Conservation (phyloP, 2,113 vertebrate species). For the Pituophis catenifer region DNA sequence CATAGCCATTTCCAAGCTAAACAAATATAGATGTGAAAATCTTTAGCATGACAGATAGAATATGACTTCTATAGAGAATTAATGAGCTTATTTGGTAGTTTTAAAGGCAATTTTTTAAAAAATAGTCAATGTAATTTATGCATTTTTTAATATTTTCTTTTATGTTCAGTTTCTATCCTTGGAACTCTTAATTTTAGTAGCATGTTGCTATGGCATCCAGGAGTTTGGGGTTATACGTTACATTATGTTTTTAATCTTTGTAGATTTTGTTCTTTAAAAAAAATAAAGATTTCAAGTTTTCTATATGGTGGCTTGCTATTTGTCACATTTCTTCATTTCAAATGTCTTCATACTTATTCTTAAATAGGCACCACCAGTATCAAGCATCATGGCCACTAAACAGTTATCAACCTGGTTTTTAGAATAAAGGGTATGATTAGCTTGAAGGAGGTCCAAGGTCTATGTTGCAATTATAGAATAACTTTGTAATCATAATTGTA, state of each 20-base stretch:
- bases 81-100: background rate
- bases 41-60: background rate
- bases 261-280: background rate
- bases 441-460: background rate
- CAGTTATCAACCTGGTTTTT: background rate
- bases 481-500: too few species aligned
- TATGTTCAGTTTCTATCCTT: conserved; percentile 41
- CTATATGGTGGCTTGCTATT: background rate
- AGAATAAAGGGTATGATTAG: background rate
- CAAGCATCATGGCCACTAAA: background rate
- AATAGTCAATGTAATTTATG: conserved; percentile 4
- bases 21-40: background rate
- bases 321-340: background rate
- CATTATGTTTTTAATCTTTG: conserved; percentile 25
- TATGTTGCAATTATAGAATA: too few species aligned
- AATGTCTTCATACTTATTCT: background rate
- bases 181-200: conserved; percentile 2
- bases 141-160: background rate
- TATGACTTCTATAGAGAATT: background rate
- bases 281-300: conserved; percentile 5
- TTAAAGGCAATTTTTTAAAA: background rate
- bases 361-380: background rate
- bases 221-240: conserved; percentile 21
- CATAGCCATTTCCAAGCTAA: too few species aligned
- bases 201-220: conserved; percentile 14